Evolutionary conservation across 2,888 invertebrate genomes (phyloP), one percentile per base, ranked within the genome.

Genomic region (Bembecia ichneumoniformis): DNA sequence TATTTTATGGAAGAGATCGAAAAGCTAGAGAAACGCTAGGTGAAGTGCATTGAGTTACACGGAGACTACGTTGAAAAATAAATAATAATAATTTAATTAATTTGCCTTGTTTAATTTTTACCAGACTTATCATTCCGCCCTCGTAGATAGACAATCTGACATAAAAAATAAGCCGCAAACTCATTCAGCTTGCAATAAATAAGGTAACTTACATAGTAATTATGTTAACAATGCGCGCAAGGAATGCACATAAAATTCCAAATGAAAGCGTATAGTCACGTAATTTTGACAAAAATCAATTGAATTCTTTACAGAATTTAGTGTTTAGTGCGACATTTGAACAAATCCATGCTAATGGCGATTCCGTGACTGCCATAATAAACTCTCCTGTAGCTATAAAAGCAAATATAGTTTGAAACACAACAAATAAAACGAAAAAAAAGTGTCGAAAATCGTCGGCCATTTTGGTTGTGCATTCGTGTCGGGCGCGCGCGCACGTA

Each of bases 401-500:
- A 82, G 81, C 84, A 84, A 84, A 84, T 82, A 81, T 77, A 77
- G 72, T 59, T 53, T 50, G 62, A 68, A 77, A 77, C 65, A 72
- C 68, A 79, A 82, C 77, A 82, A 82, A 83, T 82, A 80, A 71
- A 70, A 63, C 46, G 51, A 60, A 74, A 81, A 77, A n/a, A 81
- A 53, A 75, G 71, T 62, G 40, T 51, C 48, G 55, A 70, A 74
- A 76, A 69, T 61, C 58, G 49, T 55, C 73, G 63, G 74, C 77
- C 73, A 71, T 71, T 49, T 68, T 66, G 58, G 58, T 60, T 55
- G 43, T 50, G 52, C 50, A 53, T 28, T 28, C 48, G 59, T 44
- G 53, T 51, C 54, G 11, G 50, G 59, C 71, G 71, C 62, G 60
- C 59, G 68, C 78, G 78, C 82, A 81, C 82, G 79, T 77, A 16